These are phyloP conservation scores for Muscicapa comitata DNA, from an alignment of 2,797 vertebrate genomes.

Conservation along the genomic window DNA sequence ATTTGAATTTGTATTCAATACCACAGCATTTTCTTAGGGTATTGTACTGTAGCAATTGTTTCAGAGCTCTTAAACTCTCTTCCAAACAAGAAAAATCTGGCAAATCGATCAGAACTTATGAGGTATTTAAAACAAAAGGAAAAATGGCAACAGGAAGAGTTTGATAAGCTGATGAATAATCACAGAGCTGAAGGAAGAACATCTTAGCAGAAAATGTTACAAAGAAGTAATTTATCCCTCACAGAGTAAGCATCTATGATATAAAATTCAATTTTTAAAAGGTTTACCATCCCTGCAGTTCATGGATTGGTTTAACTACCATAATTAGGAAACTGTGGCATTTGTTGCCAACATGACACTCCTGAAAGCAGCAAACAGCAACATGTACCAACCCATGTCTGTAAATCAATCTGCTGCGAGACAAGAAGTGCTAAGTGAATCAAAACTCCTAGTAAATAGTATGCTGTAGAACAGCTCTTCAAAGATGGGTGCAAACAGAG, in stretches of 20 bases:
- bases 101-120: background rate
- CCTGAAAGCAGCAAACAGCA: slow-evolving; percentile 1
- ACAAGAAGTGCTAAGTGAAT: background rate
- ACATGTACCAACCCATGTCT: background rate
- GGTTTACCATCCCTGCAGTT: background rate
- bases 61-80: background rate
- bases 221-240: slow-evolving; percentile 54
- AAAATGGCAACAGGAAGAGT: background rate
- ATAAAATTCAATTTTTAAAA: background rate
- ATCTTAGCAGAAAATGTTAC: background rate
- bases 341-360: background rate
- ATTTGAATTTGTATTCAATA: background rate
- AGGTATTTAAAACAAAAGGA: background rate
- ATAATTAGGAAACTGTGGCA: background rate
- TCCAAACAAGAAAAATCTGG: background rate
- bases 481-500: background rate
- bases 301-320: background rate
- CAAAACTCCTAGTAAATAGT: background rate
- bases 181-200: slow-evolving; percentile 9
- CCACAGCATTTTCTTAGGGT: background rate
- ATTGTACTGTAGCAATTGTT: background rate
- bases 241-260: background rate
- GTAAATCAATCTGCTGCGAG: slow-evolving; percentile 25
- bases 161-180: background rate
- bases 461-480: background rate